These are phyloP conservation scores for Zaprionus gabonicus DNA, from an alignment of 1,140 invertebrate species.

Conservation along the genomic window DNA sequence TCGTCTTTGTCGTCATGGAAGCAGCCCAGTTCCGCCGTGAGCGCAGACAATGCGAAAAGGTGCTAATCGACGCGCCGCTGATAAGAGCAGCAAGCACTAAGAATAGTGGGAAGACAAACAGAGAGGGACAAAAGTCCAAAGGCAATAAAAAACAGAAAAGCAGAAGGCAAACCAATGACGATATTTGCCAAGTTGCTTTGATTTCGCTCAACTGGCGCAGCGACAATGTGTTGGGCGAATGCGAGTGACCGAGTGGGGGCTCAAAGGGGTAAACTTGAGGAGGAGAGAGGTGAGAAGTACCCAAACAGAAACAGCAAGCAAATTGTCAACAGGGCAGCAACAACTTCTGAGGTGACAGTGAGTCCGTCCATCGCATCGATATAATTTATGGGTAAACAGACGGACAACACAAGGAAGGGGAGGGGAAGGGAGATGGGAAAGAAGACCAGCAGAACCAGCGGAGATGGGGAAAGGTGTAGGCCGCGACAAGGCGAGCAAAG, in stretches of 20 bases:
- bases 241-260: neutral
- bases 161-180: constrained; percentile 40
- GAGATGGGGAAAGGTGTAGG: neutral
- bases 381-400: constrained; percentile 58
- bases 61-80: constrained; percentile 32
- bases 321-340: constrained; percentile 15
- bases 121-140: constrained; percentile 10
- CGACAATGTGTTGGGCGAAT: constrained; percentile 7
- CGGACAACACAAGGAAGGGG: neutral
- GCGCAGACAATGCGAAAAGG: constrained; percentile 17
- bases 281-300: neutral
- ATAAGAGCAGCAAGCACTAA: constrained; percentile 12
- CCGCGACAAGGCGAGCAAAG: constrained; percentile 38
- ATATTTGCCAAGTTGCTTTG: constrained; percentile 39
- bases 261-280: too few species aligned
- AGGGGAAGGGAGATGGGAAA: neutral
- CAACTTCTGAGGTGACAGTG: constrained; percentile 47
- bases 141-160: constrained; percentile 3
- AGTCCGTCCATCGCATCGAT: constrained; percentile 24
- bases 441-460: neutral
- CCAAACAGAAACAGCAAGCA: constrained; percentile 44
- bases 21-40: neutral
- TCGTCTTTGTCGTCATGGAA: too few species aligned
- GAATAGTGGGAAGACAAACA: constrained; percentile 3
- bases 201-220: constrained; percentile 36